Percentiles rank a stretch among this genome's conserved stretches.
phyloP scores from a whole-genome alignment of 2,888 invertebrate species.

The Odontothrips loti region DNA sequence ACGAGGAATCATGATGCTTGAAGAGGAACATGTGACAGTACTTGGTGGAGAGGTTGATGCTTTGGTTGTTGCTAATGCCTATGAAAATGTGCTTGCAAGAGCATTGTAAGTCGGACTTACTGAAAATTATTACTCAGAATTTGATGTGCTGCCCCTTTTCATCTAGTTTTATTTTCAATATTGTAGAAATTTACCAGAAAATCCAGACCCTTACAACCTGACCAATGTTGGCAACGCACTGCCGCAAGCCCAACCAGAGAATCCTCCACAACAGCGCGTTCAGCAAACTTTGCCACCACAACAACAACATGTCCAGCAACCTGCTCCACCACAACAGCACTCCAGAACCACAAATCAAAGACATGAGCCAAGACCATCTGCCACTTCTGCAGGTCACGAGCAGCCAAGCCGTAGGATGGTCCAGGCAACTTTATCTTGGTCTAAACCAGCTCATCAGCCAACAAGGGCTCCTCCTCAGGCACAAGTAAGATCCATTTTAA shows the following conservation, averaged over 20 bases:
- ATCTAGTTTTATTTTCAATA: neutral
- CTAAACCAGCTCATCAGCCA: neutral
- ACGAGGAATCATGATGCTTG: slow-evolving; percentile 63
- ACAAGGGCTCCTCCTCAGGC: slow-evolving; percentile 27
- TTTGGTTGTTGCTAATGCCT: slow-evolving; percentile 54
- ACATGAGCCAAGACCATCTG: no score
- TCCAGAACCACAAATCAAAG: no score
- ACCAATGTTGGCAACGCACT: slow-evolving; percentile 36
- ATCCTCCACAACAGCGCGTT: neutral
- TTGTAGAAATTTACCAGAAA: slow-evolving; percentile 49
- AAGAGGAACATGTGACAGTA: slow-evolving; percentile 56
- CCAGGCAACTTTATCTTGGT: neutral
- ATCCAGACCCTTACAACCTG: slow-evolving; percentile 47
- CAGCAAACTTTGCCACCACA: neutral
- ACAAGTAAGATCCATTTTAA: neutral
- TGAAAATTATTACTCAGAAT: no score
- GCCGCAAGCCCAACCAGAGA: slow-evolving; percentile 39
- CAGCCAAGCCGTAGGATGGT: neutral
- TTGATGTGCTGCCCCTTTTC: neutral
- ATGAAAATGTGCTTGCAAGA: slow-evolving; percentile 58
- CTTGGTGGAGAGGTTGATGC: slow-evolving; percentile 71
- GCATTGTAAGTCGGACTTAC: slow-evolving; percentile 47
- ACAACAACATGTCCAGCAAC: neutral
- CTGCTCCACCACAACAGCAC: neutral
- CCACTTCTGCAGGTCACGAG: no score